Evolutionary conservation across 2,113 vertebrate species (phyloP).

Genomic region (Archilochus colubris): DNA sequence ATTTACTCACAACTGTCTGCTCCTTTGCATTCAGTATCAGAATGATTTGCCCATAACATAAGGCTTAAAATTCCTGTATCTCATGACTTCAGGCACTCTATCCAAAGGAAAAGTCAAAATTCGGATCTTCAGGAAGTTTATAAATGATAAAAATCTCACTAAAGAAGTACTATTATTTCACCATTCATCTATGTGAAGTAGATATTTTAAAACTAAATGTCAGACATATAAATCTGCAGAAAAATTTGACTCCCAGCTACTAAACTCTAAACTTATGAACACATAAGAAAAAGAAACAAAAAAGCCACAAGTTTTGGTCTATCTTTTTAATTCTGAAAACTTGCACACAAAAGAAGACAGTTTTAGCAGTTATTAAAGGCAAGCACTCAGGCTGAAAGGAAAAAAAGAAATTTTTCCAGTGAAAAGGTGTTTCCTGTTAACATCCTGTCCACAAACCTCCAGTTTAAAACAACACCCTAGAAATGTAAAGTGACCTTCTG

Average conservation of each 20-base stretch:
- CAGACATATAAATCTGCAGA: not conserved
- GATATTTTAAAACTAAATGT: not conserved
- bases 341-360: not conserved
- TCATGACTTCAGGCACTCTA: accelerated
- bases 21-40: not conserved
- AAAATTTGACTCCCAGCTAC: not conserved
- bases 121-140: not conserved
- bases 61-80: accelerated
- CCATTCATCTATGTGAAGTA: not conserved
- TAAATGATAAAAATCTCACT: accelerated
- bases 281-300: not conserved
- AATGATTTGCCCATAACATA: not conserved
- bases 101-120: not conserved
- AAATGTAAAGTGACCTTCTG: not conserved
- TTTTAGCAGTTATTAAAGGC: not conserved
- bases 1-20: not conserved
- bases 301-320: not conserved
- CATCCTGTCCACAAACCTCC: accelerated
- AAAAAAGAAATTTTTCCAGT: not conserved
- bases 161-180: not conserved
- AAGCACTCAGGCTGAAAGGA: not conserved
- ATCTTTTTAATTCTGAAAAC: not conserved
- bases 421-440: accelerated
- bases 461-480: not conserved
- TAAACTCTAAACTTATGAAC: not conserved